Evolutionary conservation across 2,113 vertebrate species (phyloP).

Genomic region (Elephas maximus): DNA sequence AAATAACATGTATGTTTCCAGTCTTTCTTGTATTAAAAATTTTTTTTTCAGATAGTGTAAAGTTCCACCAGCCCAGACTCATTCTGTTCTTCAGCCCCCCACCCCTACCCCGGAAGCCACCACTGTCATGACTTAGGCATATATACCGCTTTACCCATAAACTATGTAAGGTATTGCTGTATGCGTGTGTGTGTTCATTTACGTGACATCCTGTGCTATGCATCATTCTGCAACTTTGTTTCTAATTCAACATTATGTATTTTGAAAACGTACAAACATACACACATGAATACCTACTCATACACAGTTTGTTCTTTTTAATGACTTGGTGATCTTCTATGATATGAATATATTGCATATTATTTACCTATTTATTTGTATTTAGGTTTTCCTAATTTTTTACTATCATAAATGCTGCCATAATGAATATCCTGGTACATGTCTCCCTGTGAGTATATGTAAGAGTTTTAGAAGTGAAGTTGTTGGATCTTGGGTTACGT

Average conservation of each 20-base stretch:
- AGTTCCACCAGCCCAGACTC: neutral
- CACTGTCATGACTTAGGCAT: neutral
- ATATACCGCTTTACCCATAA: neutral
- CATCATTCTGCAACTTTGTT: slow-evolving; percentile 3
- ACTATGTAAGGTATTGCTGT: neutral
- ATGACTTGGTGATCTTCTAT: neutral
- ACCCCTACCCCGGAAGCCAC: neutral
- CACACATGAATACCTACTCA: neutral
- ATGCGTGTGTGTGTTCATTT: neutral
- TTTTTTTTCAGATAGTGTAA: neutral
- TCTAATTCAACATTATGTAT: neutral
- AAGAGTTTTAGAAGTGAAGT: neutral
- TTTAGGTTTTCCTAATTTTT: neutral
- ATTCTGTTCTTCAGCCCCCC: accelerated
- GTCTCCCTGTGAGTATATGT: neutral
- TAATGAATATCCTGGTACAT: neutral
- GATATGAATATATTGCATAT: neutral
- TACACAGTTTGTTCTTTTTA: neutral
- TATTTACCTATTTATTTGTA: neutral
- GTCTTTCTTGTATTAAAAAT: neutral
- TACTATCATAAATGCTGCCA: no score
- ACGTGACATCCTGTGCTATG: neutral
- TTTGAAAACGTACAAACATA: slow-evolving; percentile 10
- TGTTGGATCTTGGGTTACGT: neutral
- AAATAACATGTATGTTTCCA: neutral